Conservation (phyloP, 1,140 invertebrate genomes). For the Yoshiicerus persimilis region DNA sequence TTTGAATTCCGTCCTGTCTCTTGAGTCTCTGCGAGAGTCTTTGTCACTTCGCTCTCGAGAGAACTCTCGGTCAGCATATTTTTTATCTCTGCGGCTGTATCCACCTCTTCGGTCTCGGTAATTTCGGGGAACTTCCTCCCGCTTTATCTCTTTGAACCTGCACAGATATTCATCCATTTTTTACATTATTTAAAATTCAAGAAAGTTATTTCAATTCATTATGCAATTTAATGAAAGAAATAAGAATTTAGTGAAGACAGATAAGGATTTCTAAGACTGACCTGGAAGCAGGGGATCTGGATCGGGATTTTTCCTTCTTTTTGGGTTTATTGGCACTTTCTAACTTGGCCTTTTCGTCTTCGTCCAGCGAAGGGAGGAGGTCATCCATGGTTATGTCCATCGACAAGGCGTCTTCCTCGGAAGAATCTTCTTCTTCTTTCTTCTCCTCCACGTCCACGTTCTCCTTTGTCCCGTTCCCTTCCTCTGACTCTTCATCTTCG, state of each 20-base stretch:
- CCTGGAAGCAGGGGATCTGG: not conserved
- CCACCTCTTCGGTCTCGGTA: not conserved
- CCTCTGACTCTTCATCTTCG: not conserved
- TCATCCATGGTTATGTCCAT: not conserved
- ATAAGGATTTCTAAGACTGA: not conserved
- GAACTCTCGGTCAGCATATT: not conserved
- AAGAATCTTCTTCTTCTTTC: not conserved
- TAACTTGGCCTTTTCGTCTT: not conserved
- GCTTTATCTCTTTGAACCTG: not conserved
- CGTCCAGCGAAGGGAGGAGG: not conserved
- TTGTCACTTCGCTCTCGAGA: not conserved
- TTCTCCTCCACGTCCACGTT: not conserved
- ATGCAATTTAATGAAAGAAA: too few species aligned
- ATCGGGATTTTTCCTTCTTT: not conserved
- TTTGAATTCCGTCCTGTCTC: not conserved
- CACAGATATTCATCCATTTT: too few species aligned
- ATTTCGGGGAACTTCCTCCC: not conserved
- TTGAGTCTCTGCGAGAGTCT: not conserved
- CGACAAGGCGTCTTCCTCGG: not conserved
- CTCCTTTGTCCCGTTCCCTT: not conserved
- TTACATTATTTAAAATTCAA: too few species aligned
- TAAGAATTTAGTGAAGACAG: too few species aligned
- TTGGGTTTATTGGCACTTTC: not conserved
- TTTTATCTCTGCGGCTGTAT: not conserved
- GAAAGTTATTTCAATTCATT: too few species aligned